These are phyloP conservation scores for Mesocentrotus franciscanus DNA, from an alignment of 53 echinoderm and acorn worm genomes.

Conservation along the genomic window DNA sequence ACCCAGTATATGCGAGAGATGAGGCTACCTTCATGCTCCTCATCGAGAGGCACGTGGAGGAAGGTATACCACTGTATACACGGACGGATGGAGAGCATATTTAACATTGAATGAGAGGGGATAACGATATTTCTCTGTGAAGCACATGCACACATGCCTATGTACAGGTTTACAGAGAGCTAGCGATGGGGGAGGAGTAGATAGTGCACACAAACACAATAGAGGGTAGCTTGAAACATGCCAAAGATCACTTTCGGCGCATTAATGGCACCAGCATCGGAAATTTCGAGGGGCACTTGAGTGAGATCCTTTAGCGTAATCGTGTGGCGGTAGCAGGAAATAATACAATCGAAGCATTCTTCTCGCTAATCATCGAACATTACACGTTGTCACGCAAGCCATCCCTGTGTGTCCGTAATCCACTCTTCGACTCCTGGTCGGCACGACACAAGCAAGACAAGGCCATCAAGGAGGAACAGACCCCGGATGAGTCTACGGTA, in stretches of 20 bases:
- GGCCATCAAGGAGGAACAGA: background rate
- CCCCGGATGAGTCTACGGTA: background rate
- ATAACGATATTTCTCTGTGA: background rate
- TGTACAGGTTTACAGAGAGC: background rate
- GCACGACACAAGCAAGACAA: background rate
- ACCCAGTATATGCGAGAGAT: background rate
- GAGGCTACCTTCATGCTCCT: background rate
- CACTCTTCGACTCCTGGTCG: constrained; percentile 24
- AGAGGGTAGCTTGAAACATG: background rate
- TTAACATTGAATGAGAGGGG: background rate
- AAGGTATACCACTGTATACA: background rate
- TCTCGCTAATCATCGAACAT: background rate
- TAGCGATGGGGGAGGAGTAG: background rate
- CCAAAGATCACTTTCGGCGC: constrained; percentile 13
- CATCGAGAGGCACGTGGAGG: background rate
- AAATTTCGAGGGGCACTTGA: constrained; percentile 28
- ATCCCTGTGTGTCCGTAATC: background rate
- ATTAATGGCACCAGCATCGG: constrained; percentile 28
- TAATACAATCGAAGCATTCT: background rate
- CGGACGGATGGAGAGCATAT: constrained; percentile 27
- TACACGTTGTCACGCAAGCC: background rate
- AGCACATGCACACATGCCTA: background rate
- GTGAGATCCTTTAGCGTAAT: background rate
- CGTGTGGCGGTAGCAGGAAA: background rate
- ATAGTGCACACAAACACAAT: constrained; percentile 31